phyloP scores from a whole-genome alignment of 2,113 vertebrate genomes.

The Onychostoma macrolepis region DNA sequence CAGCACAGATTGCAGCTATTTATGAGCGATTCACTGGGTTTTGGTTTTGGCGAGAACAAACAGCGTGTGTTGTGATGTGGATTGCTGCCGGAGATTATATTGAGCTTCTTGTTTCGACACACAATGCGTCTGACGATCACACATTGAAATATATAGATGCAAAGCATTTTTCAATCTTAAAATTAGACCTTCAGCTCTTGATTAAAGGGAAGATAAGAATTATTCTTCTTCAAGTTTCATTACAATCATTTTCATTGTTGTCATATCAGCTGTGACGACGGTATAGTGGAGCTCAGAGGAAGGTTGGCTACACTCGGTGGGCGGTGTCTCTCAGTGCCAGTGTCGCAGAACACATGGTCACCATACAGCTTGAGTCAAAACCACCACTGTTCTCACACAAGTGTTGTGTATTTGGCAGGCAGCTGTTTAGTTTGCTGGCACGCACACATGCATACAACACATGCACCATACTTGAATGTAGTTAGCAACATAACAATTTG shows the following conservation, averaged over 20 bases:
- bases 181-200: not conserved
- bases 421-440: slow-evolving; percentile 24
- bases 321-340: slow-evolving; percentile 56
- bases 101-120: slow-evolving; percentile 11
- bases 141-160: not conserved
- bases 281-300: not conserved
- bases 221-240: not conserved
- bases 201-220: not conserved
- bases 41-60: not conserved
- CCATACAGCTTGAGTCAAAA: slow-evolving; percentile 57
- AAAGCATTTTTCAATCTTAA: not conserved
- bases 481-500: not conserved
- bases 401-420: not conserved
- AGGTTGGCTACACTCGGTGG: slow-evolving; percentile 8
- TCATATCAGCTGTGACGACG: not conserved
- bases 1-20: slow-evolving; percentile 26
- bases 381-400: slow-evolving; percentile 54
- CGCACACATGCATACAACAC: not conserved
- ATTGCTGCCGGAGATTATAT: not conserved
- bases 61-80: not conserved
- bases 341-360: slow-evolving; percentile 58
- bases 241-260: slow-evolving; percentile 8
- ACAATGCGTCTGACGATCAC: not conserved
- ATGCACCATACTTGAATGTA: not conserved
- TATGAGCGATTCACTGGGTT: slow-evolving; percentile 13